Conservation (phyloP, 1,140 invertebrate genomes). For the Drosophila baimaii region DNA sequence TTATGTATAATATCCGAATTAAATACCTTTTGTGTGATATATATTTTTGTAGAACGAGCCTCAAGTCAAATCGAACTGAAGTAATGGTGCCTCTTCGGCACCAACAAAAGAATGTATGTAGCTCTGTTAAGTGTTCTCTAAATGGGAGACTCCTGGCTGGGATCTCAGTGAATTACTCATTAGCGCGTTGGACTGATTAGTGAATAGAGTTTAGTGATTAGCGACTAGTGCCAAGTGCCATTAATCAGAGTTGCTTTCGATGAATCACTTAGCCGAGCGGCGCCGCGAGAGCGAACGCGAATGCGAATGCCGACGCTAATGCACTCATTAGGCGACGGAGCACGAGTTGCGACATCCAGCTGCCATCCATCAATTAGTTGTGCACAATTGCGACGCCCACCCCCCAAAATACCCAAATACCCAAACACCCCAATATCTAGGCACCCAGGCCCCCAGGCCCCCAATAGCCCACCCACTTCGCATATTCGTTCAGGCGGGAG, state of each 20-base stretch:
- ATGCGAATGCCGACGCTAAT: slow-evolving; percentile 15
- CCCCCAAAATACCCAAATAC: background rate
- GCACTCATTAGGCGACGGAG: slow-evolving; percentile 30
- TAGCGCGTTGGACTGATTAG: slow-evolving; percentile 30
- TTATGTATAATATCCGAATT: background rate
- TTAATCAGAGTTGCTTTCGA: slow-evolving; percentile 48
- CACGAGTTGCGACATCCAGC: slow-evolving; percentile 4
- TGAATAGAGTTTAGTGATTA: slow-evolving; percentile 36
- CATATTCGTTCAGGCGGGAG: slow-evolving; percentile 30
- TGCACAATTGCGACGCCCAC: slow-evolving; percentile 36
- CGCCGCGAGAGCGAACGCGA: background rate
- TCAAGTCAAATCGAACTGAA: background rate
- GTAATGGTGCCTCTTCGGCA: background rate
- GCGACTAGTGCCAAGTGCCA: slow-evolving; percentile 43
- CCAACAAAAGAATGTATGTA: background rate
- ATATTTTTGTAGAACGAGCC: background rate
- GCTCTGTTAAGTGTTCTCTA: background rate
- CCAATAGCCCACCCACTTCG: slow-evolving; percentile 8
- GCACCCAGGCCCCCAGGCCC: background rate
- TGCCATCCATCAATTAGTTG: slow-evolving; percentile 51
- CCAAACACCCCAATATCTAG: background rate
- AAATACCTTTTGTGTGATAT: background rate
- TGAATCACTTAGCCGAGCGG: slow-evolving; percentile 37
- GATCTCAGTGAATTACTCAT: slow-evolving; percentile 23
- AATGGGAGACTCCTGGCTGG: background rate